Percentiles rank a stretch among this genome's conserved stretches.
Conservation (phyloP, 2,888 invertebrate species). For the Quadriops clusia region DNA sequence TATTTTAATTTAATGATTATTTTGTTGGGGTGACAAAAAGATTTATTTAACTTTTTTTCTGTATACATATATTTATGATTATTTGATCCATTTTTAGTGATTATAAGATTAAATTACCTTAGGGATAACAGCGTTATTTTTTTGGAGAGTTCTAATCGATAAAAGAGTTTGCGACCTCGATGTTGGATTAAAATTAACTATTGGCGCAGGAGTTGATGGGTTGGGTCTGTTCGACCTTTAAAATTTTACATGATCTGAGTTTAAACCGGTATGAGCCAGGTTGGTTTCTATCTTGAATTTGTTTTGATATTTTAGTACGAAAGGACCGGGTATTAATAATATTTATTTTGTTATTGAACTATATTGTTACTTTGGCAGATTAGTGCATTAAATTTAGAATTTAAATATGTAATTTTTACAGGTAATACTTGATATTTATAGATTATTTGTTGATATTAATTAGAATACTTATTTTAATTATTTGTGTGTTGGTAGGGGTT, state of each 20-base stretch:
- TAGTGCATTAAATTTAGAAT: slow-evolving; percentile 61
- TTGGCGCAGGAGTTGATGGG: slow-evolving; percentile 53
- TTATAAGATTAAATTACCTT: slow-evolving; percentile 64
- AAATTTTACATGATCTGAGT: slow-evolving; percentile 82
- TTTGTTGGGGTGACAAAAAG: slow-evolving; percentile 55
- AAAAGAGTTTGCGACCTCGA: slow-evolving; percentile 75
- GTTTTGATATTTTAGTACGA: slow-evolving; percentile 59
- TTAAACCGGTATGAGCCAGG: slow-evolving; percentile 77
- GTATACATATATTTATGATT: slow-evolving; percentile 35
- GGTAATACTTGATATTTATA: slow-evolving; percentile 45
- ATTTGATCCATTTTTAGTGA: slow-evolving; percentile 46
- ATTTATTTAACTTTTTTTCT: slow-evolving; percentile 45
- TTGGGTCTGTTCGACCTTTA: slow-evolving; percentile 74
- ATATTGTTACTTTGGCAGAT: slow-evolving; percentile 50
- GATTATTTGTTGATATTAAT: slow-evolving; percentile 31
- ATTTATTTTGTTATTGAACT: slow-evolving; percentile 37
- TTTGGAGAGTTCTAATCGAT: slow-evolving; percentile 61
- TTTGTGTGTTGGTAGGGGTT: slow-evolving; percentile 51
- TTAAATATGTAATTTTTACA: slow-evolving; percentile 46
- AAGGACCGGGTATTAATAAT: slow-evolving; percentile 56
- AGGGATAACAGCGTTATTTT: slow-evolving; percentile 78
- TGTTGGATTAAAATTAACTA: too few species aligned
- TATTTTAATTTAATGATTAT: slow-evolving; percentile 34
- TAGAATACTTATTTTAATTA: slow-evolving; percentile 41
- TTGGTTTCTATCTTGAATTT: slow-evolving; percentile 70